Conservation (phyloP, 2,797 vertebrate species). For the Myotis vivesi region DNA sequence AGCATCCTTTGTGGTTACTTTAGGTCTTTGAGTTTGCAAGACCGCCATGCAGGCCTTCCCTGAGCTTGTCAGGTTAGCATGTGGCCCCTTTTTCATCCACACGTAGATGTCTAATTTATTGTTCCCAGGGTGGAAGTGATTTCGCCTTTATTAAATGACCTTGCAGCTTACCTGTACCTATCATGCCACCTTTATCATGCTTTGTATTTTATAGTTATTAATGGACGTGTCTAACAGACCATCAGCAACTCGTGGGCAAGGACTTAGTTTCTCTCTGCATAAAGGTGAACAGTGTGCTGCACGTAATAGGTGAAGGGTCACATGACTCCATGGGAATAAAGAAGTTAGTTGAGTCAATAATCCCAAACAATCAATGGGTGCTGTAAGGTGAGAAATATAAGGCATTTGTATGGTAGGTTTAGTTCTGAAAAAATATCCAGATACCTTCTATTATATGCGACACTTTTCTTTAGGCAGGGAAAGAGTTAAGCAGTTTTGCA, state of each 20-base stretch:
- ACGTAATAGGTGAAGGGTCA: neutral
- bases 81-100: too few relatives aligned
- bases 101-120: neutral
- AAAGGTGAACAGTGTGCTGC: neutral
- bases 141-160: neutral
- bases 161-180: neutral
- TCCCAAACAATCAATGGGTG: neutral
- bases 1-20: too few relatives aligned
- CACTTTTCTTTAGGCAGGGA: slow-evolving; percentile 61
- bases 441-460: neutral
- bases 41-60: too few relatives aligned
- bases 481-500: slow-evolving; percentile 82
- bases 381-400: neutral
- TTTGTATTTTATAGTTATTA: neutral
- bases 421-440: neutral
- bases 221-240: neutral
- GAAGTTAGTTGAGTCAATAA: neutral
- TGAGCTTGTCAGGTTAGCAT: too few relatives aligned
- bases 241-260: neutral
- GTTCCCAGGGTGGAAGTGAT: neutral
- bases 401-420: neutral
- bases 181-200: neutral
- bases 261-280: neutral
- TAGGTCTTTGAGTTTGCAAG: too few relatives aligned
- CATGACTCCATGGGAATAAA: neutral